A percentile compares a stretch with the other conserved stretches of the same genome.
Evolutionary conservation across 2,113 vertebrate genomes (phyloP).

Genomic region (Barnardius zonarius): DNA sequence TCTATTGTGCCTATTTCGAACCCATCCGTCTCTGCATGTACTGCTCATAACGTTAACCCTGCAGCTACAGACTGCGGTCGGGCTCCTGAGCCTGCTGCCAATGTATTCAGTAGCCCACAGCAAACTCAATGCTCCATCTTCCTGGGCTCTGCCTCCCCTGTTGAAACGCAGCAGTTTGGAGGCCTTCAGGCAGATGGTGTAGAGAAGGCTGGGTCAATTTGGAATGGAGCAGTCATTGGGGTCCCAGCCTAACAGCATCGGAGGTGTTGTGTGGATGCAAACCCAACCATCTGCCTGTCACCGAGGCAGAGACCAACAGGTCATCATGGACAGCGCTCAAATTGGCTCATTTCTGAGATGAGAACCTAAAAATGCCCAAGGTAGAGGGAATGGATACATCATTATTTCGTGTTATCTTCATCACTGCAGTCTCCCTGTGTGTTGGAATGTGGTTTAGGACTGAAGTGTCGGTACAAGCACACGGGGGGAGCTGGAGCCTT

Average conservation of each 20-base stretch:
- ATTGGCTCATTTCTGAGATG: not conserved
- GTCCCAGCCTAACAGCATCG: fast-evolving
- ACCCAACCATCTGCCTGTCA: not conserved
- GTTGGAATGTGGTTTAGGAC: fast-evolving
- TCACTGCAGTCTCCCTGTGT: fast-evolving
- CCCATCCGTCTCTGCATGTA: fast-evolving
- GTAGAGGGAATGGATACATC: not conserved
- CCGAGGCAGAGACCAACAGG: not conserved
- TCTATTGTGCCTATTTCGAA: not conserved
- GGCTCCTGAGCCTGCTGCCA: not conserved
- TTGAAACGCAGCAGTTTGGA: fast-evolving
- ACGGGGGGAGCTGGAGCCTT: not conserved
- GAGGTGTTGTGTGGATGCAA: not conserved
- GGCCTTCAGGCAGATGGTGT: not conserved
- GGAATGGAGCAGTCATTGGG: fast-evolving
- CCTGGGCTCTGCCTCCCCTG: not conserved
- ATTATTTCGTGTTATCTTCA: not conserved
- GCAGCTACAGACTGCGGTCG: fast-evolving
- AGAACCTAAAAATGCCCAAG: not conserved
- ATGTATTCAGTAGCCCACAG: not conserved
- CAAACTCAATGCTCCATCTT: fast-evolving
- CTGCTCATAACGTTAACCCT: fast-evolving
- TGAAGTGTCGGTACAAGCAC: fast-evolving
- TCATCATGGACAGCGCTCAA: not conserved
- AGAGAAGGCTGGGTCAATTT: not conserved